phyloP scores from a whole-genome alignment of 2,113 vertebrate species.

The Climacteris rufus region DNA sequence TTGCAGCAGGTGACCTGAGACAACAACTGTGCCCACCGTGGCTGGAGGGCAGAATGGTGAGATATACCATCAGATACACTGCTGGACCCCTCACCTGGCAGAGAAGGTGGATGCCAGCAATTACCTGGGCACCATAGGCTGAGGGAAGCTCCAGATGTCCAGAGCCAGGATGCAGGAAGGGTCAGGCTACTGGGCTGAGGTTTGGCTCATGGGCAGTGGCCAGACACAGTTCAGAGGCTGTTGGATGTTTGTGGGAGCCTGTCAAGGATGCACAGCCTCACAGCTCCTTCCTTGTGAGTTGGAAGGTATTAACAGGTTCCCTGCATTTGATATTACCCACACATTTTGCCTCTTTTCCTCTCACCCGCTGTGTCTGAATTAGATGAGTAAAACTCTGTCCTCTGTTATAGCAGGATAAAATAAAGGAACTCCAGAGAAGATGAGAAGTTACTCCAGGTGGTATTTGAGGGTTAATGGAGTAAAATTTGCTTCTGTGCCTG shows the following conservation, averaged over 20 bases:
- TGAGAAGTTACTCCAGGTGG: conserved; percentile 16
- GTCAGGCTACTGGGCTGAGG: neutral
- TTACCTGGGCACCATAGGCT: neutral
- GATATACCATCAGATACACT: neutral
- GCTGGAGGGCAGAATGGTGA: neutral
- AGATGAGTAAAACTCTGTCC: neutral
- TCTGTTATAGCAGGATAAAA: neutral
- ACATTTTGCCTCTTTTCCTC: neutral
- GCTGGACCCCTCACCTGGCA: neutral
- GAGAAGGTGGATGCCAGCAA: neutral
- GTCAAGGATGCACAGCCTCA: neutral
- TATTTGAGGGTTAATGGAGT: conserved; percentile 46
- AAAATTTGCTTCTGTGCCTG: conserved; percentile 46
- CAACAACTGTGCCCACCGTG: no score
- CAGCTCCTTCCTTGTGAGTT: neutral
- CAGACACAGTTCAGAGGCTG: neutral
- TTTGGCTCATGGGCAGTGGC: no score
- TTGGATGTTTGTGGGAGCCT: neutral
- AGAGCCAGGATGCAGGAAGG: neutral
- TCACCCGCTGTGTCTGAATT: neutral
- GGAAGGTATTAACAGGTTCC: neutral
- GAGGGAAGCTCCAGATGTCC: accelerated
- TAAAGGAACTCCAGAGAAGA: neutral
- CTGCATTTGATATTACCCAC: neutral
- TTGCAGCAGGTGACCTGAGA: neutral